Base-by-base conservation (phyloP, 2,888 invertebrate species). In the Brenthis ino region DNA sequence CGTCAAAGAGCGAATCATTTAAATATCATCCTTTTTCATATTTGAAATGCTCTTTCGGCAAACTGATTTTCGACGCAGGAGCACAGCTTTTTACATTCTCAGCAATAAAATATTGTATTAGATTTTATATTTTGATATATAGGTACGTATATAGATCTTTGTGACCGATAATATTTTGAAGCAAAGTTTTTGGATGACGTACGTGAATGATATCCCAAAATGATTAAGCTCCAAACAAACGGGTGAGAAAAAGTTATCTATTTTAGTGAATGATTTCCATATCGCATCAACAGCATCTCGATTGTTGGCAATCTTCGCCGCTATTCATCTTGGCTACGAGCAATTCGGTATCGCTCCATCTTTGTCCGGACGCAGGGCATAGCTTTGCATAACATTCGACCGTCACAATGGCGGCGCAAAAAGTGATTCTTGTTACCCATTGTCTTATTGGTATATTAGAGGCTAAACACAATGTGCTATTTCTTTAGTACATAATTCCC, bases 21-120 rank as follows among this genome's bases (percentile, higher is more conserved):
- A 82, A 86, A 85, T 86, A 84, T 85, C 82, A 80, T 80, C 78
- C 78, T 80, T 75, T 68, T 80, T 84, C 84, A 82, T 83, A 75
- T 76, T 75, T 73, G 72, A 74, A 73, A 79, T 78, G 70, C 50
- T 67, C 69, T 72, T 68, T 68, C 68, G 57, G 60, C 67, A 65
- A 66, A 77, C 74, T 53, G 16, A 56, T 63, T 54, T 60, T 50
- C 48, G 48, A 54, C 20, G 53, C 20, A 14, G 53, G 33, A 37
- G 37, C 13, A 8, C 12, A 20, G 11, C 53, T 68, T 58, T 58
- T 58, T 58, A 28, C 28, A 47, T 48, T 33, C 50, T 50, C 16
- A 60, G 12, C n/a, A 11, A 50, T 60, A 50, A 50, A 50, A 60
- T 58, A 50, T 60, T 58, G 58, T 11, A 5, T 48, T 12, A 50